Conservation (phyloP, 2,113 vertebrate species). For the Tylochromis polylepis region DNA sequence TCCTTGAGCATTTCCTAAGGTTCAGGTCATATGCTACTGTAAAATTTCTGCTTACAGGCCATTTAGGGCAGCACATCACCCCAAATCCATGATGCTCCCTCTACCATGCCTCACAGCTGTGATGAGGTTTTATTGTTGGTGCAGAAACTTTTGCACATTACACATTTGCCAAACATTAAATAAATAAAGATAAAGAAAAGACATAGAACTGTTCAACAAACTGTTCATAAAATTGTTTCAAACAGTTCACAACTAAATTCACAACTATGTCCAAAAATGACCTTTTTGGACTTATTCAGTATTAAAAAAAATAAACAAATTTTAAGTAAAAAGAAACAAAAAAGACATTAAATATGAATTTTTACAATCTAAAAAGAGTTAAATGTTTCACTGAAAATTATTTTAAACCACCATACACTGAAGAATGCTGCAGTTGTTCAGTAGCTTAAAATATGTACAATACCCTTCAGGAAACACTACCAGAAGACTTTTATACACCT, state of each 20-base stretch:
- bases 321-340: not conserved
- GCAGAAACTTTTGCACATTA: not conserved
- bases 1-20: not conserved
- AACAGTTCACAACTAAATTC: not conserved
- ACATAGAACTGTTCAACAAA: not conserved
- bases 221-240: not conserved
- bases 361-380: not conserved
- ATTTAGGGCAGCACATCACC: not conserved
- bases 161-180: not conserved
- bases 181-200: not conserved
- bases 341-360: not conserved
- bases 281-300: not conserved
- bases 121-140: not conserved
- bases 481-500: not conserved
- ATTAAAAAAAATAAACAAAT: not conserved
- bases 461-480: not conserved
- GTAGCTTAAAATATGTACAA: not conserved
- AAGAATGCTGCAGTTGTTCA: not conserved
- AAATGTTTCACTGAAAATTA: not conserved
- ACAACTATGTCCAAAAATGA: not conserved
- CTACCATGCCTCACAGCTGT: not conserved
- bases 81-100: not conserved
- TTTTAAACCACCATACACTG: not conserved
- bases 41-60: not conserved
- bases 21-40: not conserved